These are phyloP conservation scores for Porites evermanni DNA, from an alignment of 92 coral and sea anemone genomes.

Conservation along the genomic window DNA sequence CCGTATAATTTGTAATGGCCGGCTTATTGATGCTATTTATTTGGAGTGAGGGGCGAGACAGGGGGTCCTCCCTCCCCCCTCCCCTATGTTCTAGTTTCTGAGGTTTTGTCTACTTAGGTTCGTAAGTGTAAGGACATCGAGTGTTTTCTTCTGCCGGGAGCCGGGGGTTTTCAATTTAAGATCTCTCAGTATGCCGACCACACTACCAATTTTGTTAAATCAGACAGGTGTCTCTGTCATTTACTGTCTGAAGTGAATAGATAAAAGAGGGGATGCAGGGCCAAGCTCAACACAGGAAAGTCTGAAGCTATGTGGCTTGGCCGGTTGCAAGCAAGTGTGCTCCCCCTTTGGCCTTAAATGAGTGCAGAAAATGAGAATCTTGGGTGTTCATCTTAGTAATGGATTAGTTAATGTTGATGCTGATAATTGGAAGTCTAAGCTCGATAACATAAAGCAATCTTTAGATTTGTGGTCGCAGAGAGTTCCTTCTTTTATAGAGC, in stretches of 20 bases:
- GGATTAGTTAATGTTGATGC: not conserved
- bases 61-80: too few relatives aligned
- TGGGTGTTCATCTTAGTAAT: not conserved
- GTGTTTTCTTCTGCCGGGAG: constrained; percentile 21
- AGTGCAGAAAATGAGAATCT: not conserved
- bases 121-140: not conserved
- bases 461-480: constrained; percentile 2
- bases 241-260: not conserved
- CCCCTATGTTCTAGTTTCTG: too few relatives aligned
- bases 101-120: not conserved
- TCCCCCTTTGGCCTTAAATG: constrained; percentile 5
- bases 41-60: not conserved
- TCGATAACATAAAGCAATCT: not conserved
- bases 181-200: constrained; percentile 51
- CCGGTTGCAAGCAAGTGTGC: not conserved
- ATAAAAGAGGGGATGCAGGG: constrained; percentile 5
- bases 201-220: constrained; percentile 14
- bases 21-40: not conserved
- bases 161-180: constrained; percentile 7
- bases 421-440: constrained; percentile 33
- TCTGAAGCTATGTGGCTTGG: constrained; percentile 18
- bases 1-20: not conserved
- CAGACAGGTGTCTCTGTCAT: not conserved
- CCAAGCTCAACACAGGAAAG: constrained; percentile 7
- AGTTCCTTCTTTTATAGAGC: not conserved